phyloP scores from a whole-genome alignment of 2,797 vertebrate genomes.

The Sternotherus odoratus region DNA sequence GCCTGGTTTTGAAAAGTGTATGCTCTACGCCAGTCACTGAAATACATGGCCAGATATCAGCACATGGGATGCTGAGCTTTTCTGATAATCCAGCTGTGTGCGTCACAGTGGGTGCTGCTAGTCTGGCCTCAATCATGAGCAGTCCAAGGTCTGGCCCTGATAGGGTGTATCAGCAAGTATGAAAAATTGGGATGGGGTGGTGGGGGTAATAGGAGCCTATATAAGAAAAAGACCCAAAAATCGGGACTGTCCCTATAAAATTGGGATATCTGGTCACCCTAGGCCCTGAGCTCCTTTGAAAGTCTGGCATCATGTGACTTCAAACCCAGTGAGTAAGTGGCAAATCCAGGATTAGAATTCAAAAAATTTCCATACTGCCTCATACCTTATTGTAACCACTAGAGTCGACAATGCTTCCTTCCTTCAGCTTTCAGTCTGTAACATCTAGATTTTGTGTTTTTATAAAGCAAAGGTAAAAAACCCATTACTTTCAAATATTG shows the following conservation, averaged over 20 bases:
- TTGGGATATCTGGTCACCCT: no score
- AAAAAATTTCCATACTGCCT: background rate
- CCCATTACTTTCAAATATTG: background rate
- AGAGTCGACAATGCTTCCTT: background rate
- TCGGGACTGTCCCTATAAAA: no score
- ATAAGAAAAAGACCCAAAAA: no score
- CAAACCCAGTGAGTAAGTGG: background rate
- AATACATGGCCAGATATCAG: slow-evolving; percentile 9
- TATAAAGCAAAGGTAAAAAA: background rate
- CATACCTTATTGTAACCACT: rapidly evolving
- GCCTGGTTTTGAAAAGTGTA: background rate
- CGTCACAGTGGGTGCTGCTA: background rate
- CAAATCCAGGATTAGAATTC: background rate
- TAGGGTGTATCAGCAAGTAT: no score
- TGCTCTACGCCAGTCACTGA: background rate
- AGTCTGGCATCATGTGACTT: background rate
- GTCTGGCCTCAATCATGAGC: rapidly evolving
- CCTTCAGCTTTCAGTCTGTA: background rate
- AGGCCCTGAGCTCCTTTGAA: background rate
- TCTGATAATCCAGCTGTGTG: background rate
- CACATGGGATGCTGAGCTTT: background rate
- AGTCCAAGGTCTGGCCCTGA: background rate
- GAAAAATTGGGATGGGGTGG: no score
- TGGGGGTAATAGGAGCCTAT: no score
- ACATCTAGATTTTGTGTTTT: background rate